Conservation (phyloP, 1,140 invertebrate genomes). For the Cherax destructor region DNA sequence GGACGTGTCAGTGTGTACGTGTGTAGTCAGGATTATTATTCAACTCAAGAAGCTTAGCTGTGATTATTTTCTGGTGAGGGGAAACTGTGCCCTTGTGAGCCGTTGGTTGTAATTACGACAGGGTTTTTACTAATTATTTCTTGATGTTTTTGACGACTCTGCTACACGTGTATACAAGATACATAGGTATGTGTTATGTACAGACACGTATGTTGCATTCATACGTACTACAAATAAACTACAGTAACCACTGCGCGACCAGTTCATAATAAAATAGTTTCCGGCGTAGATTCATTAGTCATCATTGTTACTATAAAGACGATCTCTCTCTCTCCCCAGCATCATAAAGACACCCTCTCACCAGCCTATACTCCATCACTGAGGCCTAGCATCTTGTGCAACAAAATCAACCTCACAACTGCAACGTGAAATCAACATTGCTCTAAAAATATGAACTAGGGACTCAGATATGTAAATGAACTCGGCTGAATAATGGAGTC, state of each 20-base stretch:
- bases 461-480: conserved; percentile 9
- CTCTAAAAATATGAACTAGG: not conserved
- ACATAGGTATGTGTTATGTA: too few relatives aligned
- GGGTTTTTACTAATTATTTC: not conserved
- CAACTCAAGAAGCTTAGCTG: not conserved
- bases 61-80: not conserved
- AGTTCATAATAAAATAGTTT: too few relatives aligned
- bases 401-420: not conserved
- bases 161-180: too few relatives aligned
- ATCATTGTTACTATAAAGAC: too few relatives aligned
- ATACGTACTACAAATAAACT: too few relatives aligned
- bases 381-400: not conserved
- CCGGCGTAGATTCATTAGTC: too few relatives aligned
- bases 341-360: not conserved
- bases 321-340: too few relatives aligned
- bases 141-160: too few relatives aligned
- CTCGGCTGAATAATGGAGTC: not conserved
- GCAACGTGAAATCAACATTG: not conserved
- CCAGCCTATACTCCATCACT: not conserved
- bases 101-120: conserved; percentile 1
- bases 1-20: not conserved
- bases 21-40: not conserved
- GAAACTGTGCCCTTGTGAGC: not conserved
- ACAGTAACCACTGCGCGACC: too few relatives aligned
- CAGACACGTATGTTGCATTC: too few relatives aligned